These are phyloP conservation scores for Caenorhabditis wallacei DNA, from an alignment of 2,888 invertebrate species.

Conservation along the genomic window DNA sequence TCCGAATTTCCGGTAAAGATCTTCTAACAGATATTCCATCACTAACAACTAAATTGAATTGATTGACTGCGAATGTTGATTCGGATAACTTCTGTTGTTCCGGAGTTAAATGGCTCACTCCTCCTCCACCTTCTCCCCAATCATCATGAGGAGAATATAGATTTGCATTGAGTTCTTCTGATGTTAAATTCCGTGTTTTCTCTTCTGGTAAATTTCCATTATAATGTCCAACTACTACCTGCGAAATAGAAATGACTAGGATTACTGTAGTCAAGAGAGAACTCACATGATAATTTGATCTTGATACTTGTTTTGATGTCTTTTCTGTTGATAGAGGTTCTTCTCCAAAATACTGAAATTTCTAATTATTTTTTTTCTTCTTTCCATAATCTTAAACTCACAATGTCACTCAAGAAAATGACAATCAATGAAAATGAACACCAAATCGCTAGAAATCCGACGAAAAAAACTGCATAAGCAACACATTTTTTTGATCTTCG, in stretches of 20 bases:
- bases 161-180: conserved; percentile 82
- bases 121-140: conserved; percentile 92
- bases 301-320: conserved; percentile 10
- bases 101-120: conserved; percentile 88
- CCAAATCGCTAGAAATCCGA: conserved; percentile 80
- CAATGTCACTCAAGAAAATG: conserved; percentile 79
- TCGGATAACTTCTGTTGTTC: conserved; percentile 92
- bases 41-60: conserved; percentile 97
- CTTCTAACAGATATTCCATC: conserved; percentile 87
- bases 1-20: conserved; percentile 83
- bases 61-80: conserved; percentile 96
- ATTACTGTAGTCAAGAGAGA: neutral
- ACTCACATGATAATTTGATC: conserved; percentile 46
- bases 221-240: conserved; percentile 83
- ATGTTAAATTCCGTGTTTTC: conserved; percentile 77
- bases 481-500: conserved; percentile 60
- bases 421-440: conserved; percentile 79
- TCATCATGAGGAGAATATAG: conserved; percentile 78
- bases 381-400: conserved; percentile 49
- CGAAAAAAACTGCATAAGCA: conserved; percentile 61
- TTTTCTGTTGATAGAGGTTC: neutral
- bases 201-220: conserved; percentile 83
- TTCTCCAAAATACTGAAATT: conserved; percentile 53
- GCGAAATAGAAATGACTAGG: neutral
- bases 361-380: neutral